Evolutionary conservation across 2,888 invertebrate species (phyloP), one percentile per base, ranked within the genome.

Genomic region (Epinotia ramella): DNA sequence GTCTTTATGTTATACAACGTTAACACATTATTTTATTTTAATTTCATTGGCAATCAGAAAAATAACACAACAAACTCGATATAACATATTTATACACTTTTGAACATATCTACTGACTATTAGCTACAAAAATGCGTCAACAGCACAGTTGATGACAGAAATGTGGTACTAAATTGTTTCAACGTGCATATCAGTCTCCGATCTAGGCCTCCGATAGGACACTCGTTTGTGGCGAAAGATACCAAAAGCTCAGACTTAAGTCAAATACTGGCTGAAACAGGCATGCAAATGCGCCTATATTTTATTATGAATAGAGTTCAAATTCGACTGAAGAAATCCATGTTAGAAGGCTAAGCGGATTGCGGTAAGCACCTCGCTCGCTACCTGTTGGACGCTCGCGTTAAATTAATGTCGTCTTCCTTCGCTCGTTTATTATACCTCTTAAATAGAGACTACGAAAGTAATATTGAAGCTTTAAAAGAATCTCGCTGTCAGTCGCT

Each of bases 351-450:
- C 70, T 62, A 70, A 70, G 53, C 18, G 16, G 62, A 62, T 63
- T 20, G 33, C 70, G 40, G 63, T 71, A 71, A 53, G 60, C 46
- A 68, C 24, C 20, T 62, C 12, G n/a, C 59, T 67, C 60, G 59
- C 75, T 75, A 76, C 76, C 72, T 76, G 76, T 76, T 76, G 76
- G 62, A 72, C 67, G 69, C 40, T 28, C 56, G 40, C 57, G 70
- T 66, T 20, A 76, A 72, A 76, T 72, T 72, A 76, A 76, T 76
- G 72, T 67, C 71, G 66, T 56, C 71, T 75, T 75, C 66, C 65
- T 71, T 33, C 67, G 62, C 66, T 40, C 69, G 71, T 76, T 76
- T 76, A 76, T 71, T 72, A 72, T 62, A 63, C 46, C 67, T 62
- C 71, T 66, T 76, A 62, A 75, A 75, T 63, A 65, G 59, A 60